Percentiles rank a stretch among this genome's conserved stretches.
These are phyloP conservation scores for Zaprionus capensis DNA, from an alignment of 1,140 invertebrate species.

Conservation along the genomic window DNA sequence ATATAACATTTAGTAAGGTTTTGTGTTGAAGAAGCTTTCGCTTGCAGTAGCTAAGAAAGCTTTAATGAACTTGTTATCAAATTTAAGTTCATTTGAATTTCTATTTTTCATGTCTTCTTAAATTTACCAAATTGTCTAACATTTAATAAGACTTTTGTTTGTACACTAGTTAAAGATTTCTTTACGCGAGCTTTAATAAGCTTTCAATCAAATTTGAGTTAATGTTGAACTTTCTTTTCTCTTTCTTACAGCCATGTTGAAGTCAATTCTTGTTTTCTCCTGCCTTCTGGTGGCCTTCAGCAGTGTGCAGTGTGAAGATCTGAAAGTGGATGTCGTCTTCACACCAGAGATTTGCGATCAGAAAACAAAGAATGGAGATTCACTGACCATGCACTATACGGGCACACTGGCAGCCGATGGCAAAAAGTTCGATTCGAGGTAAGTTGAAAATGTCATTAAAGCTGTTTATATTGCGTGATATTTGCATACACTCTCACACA, in stretches of 20 bases:
- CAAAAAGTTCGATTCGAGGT: constrained; percentile 97
- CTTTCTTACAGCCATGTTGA: constrained; percentile 70
- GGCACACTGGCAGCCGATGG: constrained; percentile 92
- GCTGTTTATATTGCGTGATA: constrained; percentile 37
- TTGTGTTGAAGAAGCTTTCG: neutral
- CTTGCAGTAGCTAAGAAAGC: too few relatives aligned
- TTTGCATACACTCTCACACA: constrained; percentile 24
- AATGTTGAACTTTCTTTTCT: neutral
- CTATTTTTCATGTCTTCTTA: constrained; percentile 47
- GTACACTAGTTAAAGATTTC: neutral
- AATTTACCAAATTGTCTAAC: constrained; percentile 61
- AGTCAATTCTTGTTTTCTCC: constrained; percentile 75
- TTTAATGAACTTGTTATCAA: too few relatives aligned
- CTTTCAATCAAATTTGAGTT: constrained; percentile 13
- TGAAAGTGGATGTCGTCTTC: constrained; percentile 93
- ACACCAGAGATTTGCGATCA: constrained; percentile 92
- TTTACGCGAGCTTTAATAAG: neutral
- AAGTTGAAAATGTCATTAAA: constrained; percentile 82
- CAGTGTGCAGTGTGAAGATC: constrained; percentile 85
- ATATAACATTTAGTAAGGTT: constrained; percentile 36
- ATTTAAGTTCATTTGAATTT: neutral
- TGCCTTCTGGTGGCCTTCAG: constrained; percentile 84
- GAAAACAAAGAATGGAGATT: constrained; percentile 94
- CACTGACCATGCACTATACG: constrained; percentile 97
- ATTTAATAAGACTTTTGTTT: constrained; percentile 12